Base-by-base conservation (phyloP, 2,113 vertebrate genomes). In the Cebus imitator region DNA sequence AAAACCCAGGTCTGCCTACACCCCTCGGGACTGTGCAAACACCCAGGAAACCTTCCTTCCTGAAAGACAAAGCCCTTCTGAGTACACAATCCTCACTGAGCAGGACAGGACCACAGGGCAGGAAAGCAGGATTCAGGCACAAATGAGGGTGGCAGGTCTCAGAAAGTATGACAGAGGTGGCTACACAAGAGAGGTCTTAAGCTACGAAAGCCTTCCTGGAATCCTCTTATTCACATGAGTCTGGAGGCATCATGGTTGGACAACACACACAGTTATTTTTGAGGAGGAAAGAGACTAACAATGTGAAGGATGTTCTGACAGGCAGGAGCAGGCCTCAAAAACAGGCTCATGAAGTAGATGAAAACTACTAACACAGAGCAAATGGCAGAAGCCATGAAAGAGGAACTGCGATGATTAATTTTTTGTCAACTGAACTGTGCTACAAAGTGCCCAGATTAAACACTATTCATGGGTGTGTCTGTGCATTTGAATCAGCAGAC, bases 31-130 rank as follows among this genome's bases (percentile, higher is more conserved):
- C 23, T 86, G 35, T 55, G 23, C 25, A 43, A 30, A 95, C 40
- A 82, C 27, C 58, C 66, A 87, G 43, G 21, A 52, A 40, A 50
- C 66, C 37, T 30, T 23, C 45, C n/a, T 37, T 58, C 21, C 61
- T 35, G 32, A 35, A 76, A 79, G 45, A 17, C 30, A 72, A 37
- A 86, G 43, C 40, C 55, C 66, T 9, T 30, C 64, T 27, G 27
- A 89, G 78, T 43, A 20, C 30, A 75, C 20, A 37, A 88, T 20
- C 50, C n/a, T 72, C 40, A 43, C 37, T 48, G 27, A 79, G 35
- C 25, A 88, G 21, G 37, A 30, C 1, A 0, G 13, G 20, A 30
- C 8, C 11, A 0, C 0, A 45, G 7, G 17, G 20, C 37, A 30
- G 57, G 14, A 57, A 75, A 27, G 52, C 21, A 27, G 80, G 23